These are phyloP conservation scores for Tineola bisselliella DNA, from an alignment of 2,888 invertebrate species.

Conservation along the genomic window DNA sequence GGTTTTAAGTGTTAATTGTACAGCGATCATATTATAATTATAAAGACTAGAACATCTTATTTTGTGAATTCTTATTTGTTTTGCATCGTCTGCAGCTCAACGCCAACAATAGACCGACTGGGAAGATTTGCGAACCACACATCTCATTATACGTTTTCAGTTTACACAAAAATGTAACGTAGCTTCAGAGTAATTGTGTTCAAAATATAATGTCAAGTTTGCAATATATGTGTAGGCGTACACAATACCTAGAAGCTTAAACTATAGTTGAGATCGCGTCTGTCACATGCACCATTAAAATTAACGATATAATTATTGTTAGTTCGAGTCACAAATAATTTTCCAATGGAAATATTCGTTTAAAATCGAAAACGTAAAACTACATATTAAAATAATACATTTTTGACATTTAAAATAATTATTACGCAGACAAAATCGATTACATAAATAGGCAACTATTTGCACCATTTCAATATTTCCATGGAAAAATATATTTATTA, in stretches of 20 bases:
- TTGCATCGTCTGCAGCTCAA: slow-evolving; percentile 1
- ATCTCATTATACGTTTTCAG: background rate
- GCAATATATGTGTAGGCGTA: background rate
- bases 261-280: background rate
- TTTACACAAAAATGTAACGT: background rate
- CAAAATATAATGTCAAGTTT: background rate
- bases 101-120: slow-evolving; percentile 9
- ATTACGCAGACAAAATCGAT: background rate
- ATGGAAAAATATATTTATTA: no score
- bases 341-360: no score
- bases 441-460: background rate
- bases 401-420: background rate
- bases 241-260: background rate
- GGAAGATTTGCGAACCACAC: background rate
- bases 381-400: background rate
- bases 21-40: background rate
- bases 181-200: background rate
- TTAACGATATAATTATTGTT: background rate
- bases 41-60: background rate
- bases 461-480: no score
- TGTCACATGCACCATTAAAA: background rate
- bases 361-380: background rate
- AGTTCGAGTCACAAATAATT: background rate
- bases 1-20: background rate
- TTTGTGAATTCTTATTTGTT: background rate